These are phyloP conservation scores for Neuroscelio doddi DNA, from an alignment of 2,888 invertebrate genomes.

Conservation along the genomic window DNA sequence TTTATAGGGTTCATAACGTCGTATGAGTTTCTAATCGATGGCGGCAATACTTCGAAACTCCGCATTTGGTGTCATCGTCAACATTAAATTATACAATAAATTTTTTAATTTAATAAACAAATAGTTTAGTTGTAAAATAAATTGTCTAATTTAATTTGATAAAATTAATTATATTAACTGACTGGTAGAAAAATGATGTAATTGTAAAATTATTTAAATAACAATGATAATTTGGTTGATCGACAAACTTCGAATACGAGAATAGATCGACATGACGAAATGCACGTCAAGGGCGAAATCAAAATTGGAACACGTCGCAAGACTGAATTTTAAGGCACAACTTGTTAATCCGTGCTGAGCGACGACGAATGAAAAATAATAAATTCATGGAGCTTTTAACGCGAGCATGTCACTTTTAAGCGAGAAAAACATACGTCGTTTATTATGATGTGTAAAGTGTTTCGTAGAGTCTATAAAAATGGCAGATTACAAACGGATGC, in stretches of 20 bases:
- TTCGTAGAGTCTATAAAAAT: neutral
- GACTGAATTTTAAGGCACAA: neutral
- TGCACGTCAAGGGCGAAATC: neutral
- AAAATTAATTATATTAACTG: no score
- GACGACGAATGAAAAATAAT: constrained; percentile 13
- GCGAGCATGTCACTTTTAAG: neutral
- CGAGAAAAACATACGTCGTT: constrained; percentile 9
- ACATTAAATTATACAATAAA: neutral
- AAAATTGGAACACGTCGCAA: neutral
- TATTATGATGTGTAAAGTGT: neutral
- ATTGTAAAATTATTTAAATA: no score
- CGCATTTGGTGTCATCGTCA: neutral
- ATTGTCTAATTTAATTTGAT: no score
- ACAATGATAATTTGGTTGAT: no score
- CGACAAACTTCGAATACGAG: no score
- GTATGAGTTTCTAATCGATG: constrained; percentile 25
- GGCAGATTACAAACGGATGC: no score
- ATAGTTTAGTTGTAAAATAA: no score
- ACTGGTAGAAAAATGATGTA: no score
- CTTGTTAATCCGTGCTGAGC: neutral
- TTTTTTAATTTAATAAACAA: no score
- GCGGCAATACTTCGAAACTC: constrained; percentile 1
- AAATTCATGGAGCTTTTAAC: constrained; percentile 9
- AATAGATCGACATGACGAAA: no score
- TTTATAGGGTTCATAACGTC: constrained; percentile 44